phyloP scores from a whole-genome alignment of 2,797 vertebrate species.

The Muscicapa striata region DNA sequence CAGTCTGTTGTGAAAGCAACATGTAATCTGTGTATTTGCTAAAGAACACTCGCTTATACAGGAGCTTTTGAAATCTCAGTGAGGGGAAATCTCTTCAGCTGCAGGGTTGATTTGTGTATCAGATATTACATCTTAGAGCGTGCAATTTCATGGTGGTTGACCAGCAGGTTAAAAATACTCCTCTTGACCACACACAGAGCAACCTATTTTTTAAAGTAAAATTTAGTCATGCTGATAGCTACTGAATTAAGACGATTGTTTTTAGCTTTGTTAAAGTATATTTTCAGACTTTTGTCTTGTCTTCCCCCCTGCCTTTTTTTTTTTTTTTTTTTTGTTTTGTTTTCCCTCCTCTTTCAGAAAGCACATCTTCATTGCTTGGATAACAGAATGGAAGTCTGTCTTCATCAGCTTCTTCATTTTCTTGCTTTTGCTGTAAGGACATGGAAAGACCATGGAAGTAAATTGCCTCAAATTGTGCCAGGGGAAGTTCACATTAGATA shows the following conservation, averaged over 20 bases:
- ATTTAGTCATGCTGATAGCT: not conserved
- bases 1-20: not conserved
- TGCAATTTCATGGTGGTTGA: constrained; percentile 49
- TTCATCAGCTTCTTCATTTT: not conserved
- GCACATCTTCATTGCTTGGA: not conserved
- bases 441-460: not conserved
- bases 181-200: constrained; percentile 5
- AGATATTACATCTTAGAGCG: not conserved
- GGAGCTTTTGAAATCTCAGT: not conserved
- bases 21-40: not conserved
- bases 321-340: no score
- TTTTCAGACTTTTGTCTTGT: not conserved
- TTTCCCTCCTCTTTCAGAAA: not conserved
- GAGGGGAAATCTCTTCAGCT: not conserved
- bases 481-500: not conserved
- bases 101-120: not conserved
- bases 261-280: not conserved
- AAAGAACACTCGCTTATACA: not conserved
- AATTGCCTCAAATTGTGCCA: not conserved
- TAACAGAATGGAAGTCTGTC: not conserved
- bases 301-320: no score
- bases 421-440: not conserved
- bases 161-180: constrained; percentile 59
- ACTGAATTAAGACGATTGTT: not conserved
- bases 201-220: not conserved